Evolutionary conservation across 2,797 vertebrate species (phyloP), one percentile per base, ranked within the genome.

Genomic region (Neosalanx taihuensis): DNA sequence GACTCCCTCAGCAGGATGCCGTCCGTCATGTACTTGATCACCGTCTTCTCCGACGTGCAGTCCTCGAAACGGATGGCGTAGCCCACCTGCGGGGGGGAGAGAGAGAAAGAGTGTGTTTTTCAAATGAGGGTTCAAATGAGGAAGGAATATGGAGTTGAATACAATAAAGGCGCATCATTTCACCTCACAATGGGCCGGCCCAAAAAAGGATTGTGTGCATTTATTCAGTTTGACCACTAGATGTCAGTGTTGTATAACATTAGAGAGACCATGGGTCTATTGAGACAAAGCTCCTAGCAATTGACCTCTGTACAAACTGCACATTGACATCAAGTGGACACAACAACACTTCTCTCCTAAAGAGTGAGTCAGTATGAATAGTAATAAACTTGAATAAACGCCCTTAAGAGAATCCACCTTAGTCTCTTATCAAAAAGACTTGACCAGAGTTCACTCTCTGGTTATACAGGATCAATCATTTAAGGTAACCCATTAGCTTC

Each of bases 11-110:
- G 94, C 71, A 99, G 90, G 87, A 99, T 99, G 29, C 98, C 98
- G 0, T 99, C 98, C 0, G 98, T 99, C 98, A 99, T 99, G 91
- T 99, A 99, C 76, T 99, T 99, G 77, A 99, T 98, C 81, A 99
- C 85, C 0, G 98, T 99, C 78, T 94, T 96, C 89, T 99, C 97
- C 0, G 96, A 98, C 0, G 98, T 99, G 81, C 97, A 99, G 87
- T 99, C 98, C 91, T 99, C 98, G 78, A 99, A 99, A 61, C 98
- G 97, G 78, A 99, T 99, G 29, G 98, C 98, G 0, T 99, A 99
- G 53, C 98, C 98, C 65, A 99, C 96, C 97, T 97, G 78, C 31
- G 69, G 46, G 61, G 41, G 41, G 41, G 41, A 2, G 41, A 2
- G 41, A 7, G 35, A 9, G 3, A 13, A 12, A 10, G 12, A 9